phyloP scores from a whole-genome alignment of 2,113 vertebrate genomes.

The Erpornis zantholeuca region DNA sequence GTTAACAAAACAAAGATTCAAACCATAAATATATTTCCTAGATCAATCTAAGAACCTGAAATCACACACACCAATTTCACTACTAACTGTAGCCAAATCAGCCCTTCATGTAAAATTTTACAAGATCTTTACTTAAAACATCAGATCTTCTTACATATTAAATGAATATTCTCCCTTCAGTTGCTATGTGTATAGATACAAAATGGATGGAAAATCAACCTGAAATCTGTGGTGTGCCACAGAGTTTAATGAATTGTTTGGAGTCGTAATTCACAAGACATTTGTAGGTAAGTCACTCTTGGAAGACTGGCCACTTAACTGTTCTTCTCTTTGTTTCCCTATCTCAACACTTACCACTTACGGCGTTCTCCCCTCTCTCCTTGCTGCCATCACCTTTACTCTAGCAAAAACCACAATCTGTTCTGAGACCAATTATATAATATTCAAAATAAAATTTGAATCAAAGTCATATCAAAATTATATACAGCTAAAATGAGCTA shows the following conservation, averaged over 20 bases:
- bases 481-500: conserved; percentile 71
- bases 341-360: not conserved
- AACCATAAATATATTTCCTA: not conserved
- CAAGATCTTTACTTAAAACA: not conserved
- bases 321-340: not conserved
- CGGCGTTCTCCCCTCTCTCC: not conserved
- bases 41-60: not conserved
- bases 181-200: not conserved
- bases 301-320: not conserved
- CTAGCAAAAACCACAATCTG: not conserved
- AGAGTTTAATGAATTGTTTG: not conserved
- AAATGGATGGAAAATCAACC: not conserved
- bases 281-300: not conserved
- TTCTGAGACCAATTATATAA: not conserved
- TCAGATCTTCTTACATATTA: not conserved
- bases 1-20: not conserved
- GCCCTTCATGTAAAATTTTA: not conserved
- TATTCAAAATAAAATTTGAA: conserved; percentile 41
- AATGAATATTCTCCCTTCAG: not conserved
- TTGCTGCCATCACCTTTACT: not conserved
- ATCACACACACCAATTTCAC: not conserved
- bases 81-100: not conserved
- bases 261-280: not conserved
- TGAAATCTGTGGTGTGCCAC: not conserved
- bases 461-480: conserved; percentile 75